Base-by-base conservation (phyloP, 2,888 invertebrate genomes). In the Tridacna crocea region DNA sequence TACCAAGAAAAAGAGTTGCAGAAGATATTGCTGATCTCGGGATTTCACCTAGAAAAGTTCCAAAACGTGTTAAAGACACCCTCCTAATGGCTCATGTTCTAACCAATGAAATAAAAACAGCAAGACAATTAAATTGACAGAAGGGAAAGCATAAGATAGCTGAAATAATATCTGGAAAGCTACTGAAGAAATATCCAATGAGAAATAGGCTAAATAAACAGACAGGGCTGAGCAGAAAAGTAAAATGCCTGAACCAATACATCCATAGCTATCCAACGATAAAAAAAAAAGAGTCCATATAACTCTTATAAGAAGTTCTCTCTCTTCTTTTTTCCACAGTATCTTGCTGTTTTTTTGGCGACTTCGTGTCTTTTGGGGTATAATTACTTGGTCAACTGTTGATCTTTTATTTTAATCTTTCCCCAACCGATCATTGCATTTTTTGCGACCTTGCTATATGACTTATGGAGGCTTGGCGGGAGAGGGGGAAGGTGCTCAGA, bases 1-100 rank as follows among this genome's bases (percentile, higher is more conserved):
- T 17, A 8, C n/a, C n/a, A n/a, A n/a, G n/a, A n/a, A n/a, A n/a
- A n/a, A n/a, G n/a, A n/a, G n/a, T n/a, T n/a, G n/a, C n/a, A 47
- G 72, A 46, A 48, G 36, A 36, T 17, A 47, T 51, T 51, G 51
- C 12, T 13, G 19, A 48, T 24, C 26, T 77, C 3, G 70, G 72
- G 22, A 72, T 77, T n/a, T 22, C 79, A n/a, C 74, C 79, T n/a
- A 24, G 75, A 60, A 74, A 58, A 66, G n/a, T n/a, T n/a, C 46
- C 26, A 24, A 22, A 51, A 3, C 58, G 13, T 24, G 60, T 79
- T 8, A 27, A 58, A 26, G 68, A 75, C 47, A 47, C 74, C 27
- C 47, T 79, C n/a, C 15, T 79, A 6, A 61, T 68, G 24, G 24
- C 65, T 12, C 51, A 77, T 66, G 77, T 60, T 8, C 15, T 63